Evolutionary conservation across 2,113 vertebrate genomes (phyloP), one percentile per base, ranked within the genome.

Genomic region (Agapornis roseicollis): DNA sequence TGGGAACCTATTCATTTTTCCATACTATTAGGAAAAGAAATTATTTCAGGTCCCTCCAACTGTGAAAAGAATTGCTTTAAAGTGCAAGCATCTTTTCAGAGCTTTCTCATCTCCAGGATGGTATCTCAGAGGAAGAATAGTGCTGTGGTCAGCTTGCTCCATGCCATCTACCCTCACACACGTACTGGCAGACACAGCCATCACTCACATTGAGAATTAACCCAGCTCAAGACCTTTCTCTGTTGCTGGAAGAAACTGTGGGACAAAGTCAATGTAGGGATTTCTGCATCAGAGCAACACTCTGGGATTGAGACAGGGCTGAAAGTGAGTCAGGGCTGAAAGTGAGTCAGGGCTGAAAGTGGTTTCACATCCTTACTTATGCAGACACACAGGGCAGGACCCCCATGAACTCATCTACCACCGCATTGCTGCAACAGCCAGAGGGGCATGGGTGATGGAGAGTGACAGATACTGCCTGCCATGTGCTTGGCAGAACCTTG

Each of bases 1-100:
- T 68, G 65, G 60, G 44, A 89, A 93, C 77, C 55, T 71, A 94
- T 37, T 90, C 68, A 78, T 95, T 79, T 94, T 84, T 91, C 61
- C 73, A 87, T 52, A 24, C 76, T 84, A 24, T 55, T 58, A 63
- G 68, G 46, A 80, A 85, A 61, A 72, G n/a, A 85, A 63, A 80
- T 13, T 24, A 85, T 41, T 68, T 88, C 58, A 65, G 35, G n/a
- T 69, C 31, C 17, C 16, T 80, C 49, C 49, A 85, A 82, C 52
- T 61, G 18, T 17, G 24, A 89, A 65, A 53, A 29, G 55, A 81
- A 89, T 24, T 56, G 71, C 82, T 85, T 37, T 61, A 24, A 80
- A 76, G 14, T 8, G 8, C 49, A 85, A 66, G 63, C 31, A 20
- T 15, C 33, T 93, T 90, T 80, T 72, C 58, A 25, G 47, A 76